These are phyloP conservation scores for Rhizoglyphus robini DNA, from an alignment of 1,140 invertebrate genomes.

Conservation along the genomic window DNA sequence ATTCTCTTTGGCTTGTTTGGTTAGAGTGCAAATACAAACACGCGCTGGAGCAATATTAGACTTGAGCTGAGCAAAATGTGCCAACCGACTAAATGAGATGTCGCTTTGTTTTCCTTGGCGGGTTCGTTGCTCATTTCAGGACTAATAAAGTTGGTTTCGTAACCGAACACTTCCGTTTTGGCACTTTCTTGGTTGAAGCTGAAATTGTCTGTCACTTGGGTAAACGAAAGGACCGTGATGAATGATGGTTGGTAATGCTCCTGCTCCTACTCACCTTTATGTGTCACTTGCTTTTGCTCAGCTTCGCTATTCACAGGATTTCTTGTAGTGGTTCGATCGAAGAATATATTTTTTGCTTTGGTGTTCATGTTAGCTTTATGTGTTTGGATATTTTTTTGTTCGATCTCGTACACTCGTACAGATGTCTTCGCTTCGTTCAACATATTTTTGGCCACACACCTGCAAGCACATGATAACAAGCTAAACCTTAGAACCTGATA, in stretches of 20 bases:
- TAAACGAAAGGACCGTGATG: background rate
- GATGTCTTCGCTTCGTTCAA: constrained; percentile 54
- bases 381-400: background rate
- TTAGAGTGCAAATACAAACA: background rate
- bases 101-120: background rate
- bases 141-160: constrained; percentile 3
- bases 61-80: background rate
- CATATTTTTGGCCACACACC: constrained; percentile 84
- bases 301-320: background rate
- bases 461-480: too few relatives aligned
- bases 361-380: background rate
- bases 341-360: background rate
- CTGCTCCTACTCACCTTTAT: background rate
- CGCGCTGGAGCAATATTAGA: background rate
- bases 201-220: background rate
- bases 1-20: background rate
- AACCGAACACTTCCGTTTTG: background rate
- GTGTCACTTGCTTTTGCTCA: background rate
- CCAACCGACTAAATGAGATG: background rate
- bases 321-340: background rate
- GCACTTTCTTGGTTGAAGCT: background rate
- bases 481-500: too few relatives aligned
- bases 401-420: background rate
- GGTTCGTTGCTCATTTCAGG: background rate
- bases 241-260: background rate